Conservation (phyloP, 1,140 invertebrate species). For the Euwallacea fornicatus region DNA sequence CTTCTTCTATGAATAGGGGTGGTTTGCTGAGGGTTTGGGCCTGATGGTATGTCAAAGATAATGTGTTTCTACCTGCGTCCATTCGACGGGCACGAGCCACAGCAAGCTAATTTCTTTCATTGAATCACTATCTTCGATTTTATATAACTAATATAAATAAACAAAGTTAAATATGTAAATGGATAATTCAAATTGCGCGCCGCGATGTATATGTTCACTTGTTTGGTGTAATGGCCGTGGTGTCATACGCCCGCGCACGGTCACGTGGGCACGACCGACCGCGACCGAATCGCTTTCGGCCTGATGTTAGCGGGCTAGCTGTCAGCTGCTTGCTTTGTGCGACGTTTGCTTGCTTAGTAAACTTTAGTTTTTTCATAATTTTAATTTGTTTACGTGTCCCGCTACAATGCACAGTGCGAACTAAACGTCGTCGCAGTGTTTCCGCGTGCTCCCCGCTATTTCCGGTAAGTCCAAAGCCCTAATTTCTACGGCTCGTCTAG, state of each 20-base stretch:
- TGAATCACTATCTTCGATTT: no score
- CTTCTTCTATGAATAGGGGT: no score
- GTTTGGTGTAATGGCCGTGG: not conserved
- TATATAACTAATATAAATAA: no score
- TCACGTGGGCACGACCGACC: not conserved
- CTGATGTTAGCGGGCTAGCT: conserved; percentile 16
- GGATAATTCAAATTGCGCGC: conserved; percentile 2
- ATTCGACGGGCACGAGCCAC: no score
- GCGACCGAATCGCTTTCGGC: conserved; percentile 7
- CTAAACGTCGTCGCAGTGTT: conserved; percentile 4
- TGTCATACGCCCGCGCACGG: conserved; percentile 4
- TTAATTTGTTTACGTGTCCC: conserved; percentile 52
- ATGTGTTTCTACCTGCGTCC: no score
- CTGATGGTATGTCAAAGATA: no score
- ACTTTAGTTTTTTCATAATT: conserved; percentile 35
- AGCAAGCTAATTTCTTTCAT: no score
- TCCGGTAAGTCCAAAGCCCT: conserved; percentile 1
- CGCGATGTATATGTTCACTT: conserved; percentile 2
- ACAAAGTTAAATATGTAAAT: no score
- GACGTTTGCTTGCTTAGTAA: conserved; percentile 21
- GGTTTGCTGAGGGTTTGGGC: no score
- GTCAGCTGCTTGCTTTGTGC: conserved; percentile 25
- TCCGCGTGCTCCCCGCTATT: not conserved
- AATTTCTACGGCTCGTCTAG: not conserved
- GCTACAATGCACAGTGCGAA: conserved; percentile 48